Conservation (phyloP, 2,113 vertebrate genomes). For the Mirza zaza region DNA sequence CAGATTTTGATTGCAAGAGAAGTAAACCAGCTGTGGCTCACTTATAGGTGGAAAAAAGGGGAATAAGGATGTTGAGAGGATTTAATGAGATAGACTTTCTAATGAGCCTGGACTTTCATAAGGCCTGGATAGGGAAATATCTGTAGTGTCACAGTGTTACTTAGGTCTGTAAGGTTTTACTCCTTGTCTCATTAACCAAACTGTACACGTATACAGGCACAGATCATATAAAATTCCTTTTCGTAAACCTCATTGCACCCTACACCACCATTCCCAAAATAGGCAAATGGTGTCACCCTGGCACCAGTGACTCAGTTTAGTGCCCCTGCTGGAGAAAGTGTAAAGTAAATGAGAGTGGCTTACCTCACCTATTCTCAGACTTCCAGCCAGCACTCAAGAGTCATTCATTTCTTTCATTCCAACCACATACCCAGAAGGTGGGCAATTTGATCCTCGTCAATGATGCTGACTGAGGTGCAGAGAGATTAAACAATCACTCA, state of each 20-base stretch:
- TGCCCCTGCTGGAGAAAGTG: neutral
- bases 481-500: neutral
- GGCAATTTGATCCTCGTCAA: neutral
- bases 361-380: neutral
- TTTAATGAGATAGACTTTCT: neutral
- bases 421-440: neutral
- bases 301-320: neutral
- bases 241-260: neutral
- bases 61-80: neutral
- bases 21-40: neutral
- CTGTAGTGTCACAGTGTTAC: neutral
- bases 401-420: neutral
- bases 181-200: neutral
- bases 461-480: neutral
- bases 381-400: fast-evolving
- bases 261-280: neutral
- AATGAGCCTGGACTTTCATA: neutral
- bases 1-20: neutral
- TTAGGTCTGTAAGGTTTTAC: neutral
- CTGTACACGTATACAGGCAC: neutral
- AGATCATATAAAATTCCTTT: neutral
- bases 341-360: neutral
- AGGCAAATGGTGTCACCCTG: neutral
- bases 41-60: neutral
- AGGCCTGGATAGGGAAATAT: too few relatives aligned